Evolutionary conservation across 2,113 vertebrate genomes (phyloP).

Genomic region (Grammomys surdaster): DNA sequence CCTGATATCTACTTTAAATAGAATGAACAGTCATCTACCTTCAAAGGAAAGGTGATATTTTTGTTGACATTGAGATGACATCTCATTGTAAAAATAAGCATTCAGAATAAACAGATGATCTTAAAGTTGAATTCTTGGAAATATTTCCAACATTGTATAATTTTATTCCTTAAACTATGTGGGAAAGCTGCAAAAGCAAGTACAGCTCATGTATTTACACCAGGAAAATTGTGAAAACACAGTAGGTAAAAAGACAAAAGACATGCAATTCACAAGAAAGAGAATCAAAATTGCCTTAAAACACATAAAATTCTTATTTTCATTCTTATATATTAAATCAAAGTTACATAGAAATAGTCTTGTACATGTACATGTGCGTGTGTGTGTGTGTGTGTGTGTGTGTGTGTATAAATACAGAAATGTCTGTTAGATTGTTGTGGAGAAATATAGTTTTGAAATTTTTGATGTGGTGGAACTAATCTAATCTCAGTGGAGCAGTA

Average conservation of each 20-base stretch:
- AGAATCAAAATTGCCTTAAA: neutral
- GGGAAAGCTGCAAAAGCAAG: neutral
- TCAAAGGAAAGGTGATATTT: conserved; percentile 61
- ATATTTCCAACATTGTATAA: conserved; percentile 1
- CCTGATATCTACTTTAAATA: conserved; percentile 36
- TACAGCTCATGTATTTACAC: neutral
- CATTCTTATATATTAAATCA: conserved; percentile 17
- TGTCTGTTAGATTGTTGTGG: neutral
- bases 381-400: neutral
- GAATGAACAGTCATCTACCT: neutral
- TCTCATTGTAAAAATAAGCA: conserved; percentile 50
- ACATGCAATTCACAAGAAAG: neutral
- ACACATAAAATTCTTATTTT: neutral
- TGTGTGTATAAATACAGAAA: neutral
- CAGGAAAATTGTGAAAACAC: conserved; percentile 32
- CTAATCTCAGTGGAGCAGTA: neutral
- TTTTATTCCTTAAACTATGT: conserved; percentile 52
- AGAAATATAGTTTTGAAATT: conserved; percentile 17
- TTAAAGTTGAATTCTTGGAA: conserved; percentile 40
- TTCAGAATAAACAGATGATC: neutral
- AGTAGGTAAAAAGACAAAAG: neutral
- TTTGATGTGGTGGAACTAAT: neutral
- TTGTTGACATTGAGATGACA: conserved; percentile 33
- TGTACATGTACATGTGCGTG: neutral
- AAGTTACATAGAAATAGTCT: neutral